Evolutionary conservation across 2,888 invertebrate genomes (phyloP), one percentile per base, ranked within the genome.

Genomic region (Mesorhabditis spiculigera): DNA sequence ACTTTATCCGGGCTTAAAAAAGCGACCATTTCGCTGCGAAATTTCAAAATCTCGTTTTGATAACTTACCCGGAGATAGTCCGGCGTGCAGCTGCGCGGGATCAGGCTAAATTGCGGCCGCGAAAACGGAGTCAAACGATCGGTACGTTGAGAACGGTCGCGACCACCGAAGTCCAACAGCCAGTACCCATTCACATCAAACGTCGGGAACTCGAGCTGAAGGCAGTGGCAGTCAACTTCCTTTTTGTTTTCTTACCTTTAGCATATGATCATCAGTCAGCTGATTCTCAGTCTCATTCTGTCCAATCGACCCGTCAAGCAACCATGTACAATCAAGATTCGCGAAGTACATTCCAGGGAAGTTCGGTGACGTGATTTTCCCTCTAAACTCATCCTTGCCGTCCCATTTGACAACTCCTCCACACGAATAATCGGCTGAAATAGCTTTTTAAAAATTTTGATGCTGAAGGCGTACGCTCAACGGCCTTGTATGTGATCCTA

Each of bases 241-340:
- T 28, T 28, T 28, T 28, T 28, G 28, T 50, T 50, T 10, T 13
- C 58, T 50, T 50, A 50, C 58, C 58, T 50, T 50, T 13, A 50
- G 58, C 8, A 10, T 50, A n/a, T 50, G 58, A 50, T 50, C 58
- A 50, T 50, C 58, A 50, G 58, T 13, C 8, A 50, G 8, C 10
- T 13, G n/a, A 43, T 69, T 61, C n/a, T 69, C 70, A 5, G 69
- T 71, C 5, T 58, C 65, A 45, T 76, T 73, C n/a, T 67, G 43
- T 5, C 16, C 6, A 13, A 66, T 16, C n/a, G 66, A 42, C 44
- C 72, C 78, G 68, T 76, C 74, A 5, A 88, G 85, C 5, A 86
- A 74, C 88, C 88, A 88, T 0, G 82, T 75, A 74, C 88, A 88
- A 75, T 87, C 87, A 61, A 87, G 82, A 76, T 87, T 86, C 65